Percentiles rank a stretch among this genome's conserved stretches.
These are phyloP conservation scores for Trichogramma pretiosum DNA, from an alignment of 1,140 invertebrate genomes.

Conservation along the genomic window DNA sequence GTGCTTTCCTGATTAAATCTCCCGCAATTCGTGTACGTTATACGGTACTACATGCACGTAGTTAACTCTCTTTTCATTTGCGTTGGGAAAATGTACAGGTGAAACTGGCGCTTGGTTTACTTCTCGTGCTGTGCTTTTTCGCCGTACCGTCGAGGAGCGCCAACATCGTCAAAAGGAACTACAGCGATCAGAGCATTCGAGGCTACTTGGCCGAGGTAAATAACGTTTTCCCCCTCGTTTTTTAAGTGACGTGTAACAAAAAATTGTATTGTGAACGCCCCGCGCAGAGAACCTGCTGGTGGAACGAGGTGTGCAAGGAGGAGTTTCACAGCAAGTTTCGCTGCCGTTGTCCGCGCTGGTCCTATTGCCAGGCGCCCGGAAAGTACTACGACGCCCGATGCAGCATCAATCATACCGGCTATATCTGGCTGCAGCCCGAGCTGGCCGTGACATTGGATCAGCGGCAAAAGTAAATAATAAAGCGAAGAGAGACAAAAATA, in stretches of 20 bases:
- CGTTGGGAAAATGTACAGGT: too few relatives aligned
- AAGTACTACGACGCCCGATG: conserved; percentile 84
- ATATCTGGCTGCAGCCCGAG: conserved; percentile 74
- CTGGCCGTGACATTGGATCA: conserved; percentile 40
- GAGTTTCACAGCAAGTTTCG: conserved; percentile 79
- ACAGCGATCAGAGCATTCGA: conserved; percentile 67
- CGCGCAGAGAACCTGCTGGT: conserved; percentile 78
- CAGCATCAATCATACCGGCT: conserved; percentile 82
- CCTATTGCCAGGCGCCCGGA: conserved; percentile 77
- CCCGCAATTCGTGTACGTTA: not conserved
- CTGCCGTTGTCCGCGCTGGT: conserved; percentile 79
- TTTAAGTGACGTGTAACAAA: not conserved
- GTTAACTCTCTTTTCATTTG: conserved; percentile 8
- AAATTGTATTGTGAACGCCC: not conserved
- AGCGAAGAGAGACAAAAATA: too few relatives aligned
- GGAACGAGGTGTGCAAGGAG: conserved; percentile 87
- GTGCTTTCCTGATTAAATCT: too few relatives aligned
- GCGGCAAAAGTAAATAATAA: too few relatives aligned
- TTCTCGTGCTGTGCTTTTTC: conserved; percentile 5
- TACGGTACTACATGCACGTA: not conserved
- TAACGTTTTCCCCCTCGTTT: conserved; percentile 24
- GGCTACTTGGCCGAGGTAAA: conserved; percentile 77
- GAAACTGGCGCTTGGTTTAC: conserved; percentile 17
- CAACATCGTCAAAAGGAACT: conserved; percentile 57
- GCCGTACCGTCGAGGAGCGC: conserved; percentile 26